A percentile compares a stretch with the other conserved stretches of the same genome.
Conservation (phyloP, 2,113 vertebrate genomes). For the Leptocoma aspasia region DNA sequence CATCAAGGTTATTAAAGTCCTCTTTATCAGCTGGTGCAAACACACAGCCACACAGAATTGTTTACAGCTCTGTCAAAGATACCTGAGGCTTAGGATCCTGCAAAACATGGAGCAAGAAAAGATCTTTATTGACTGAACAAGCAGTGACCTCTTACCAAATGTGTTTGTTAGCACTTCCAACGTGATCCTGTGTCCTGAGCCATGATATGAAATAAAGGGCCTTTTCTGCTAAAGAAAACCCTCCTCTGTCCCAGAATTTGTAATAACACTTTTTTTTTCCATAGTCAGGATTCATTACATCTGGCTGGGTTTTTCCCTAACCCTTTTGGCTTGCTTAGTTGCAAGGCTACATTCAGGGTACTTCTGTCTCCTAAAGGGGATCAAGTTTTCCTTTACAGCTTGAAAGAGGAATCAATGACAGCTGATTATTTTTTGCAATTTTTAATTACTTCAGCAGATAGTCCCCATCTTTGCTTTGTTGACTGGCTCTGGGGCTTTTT, state of each 20-base stretch:
- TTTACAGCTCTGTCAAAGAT: constrained; percentile 36
- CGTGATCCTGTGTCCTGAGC: not conserved
- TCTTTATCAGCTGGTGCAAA: not conserved
- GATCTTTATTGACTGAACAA: constrained; percentile 53
- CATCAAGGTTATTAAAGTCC: not conserved
- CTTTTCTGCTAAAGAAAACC: constrained; percentile 44
- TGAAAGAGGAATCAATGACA: not conserved
- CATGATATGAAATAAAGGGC: constrained; percentile 18
- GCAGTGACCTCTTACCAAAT: not conserved
- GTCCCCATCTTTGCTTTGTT: not conserved
- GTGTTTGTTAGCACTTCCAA: constrained; percentile 51
- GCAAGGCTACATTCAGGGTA: not conserved
- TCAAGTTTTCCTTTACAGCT: not conserved
- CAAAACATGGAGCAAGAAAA: constrained; percentile 14
- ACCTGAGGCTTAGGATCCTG: not conserved
- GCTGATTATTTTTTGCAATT: not conserved
- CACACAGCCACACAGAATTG: not conserved
- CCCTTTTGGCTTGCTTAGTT: not conserved
- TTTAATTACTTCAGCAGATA: not conserved
- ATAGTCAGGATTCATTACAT: constrained; percentile 17
- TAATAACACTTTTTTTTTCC: constrained; percentile 44
- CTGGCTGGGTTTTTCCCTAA: not conserved
- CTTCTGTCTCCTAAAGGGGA: not conserved
- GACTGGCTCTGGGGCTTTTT: not conserved
- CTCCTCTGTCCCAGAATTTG: constrained; percentile 11